Evolutionary conservation across 1,140 invertebrate species (phyloP), one percentile per base, ranked within the genome.

Genomic region (Halesus radiatus): DNA sequence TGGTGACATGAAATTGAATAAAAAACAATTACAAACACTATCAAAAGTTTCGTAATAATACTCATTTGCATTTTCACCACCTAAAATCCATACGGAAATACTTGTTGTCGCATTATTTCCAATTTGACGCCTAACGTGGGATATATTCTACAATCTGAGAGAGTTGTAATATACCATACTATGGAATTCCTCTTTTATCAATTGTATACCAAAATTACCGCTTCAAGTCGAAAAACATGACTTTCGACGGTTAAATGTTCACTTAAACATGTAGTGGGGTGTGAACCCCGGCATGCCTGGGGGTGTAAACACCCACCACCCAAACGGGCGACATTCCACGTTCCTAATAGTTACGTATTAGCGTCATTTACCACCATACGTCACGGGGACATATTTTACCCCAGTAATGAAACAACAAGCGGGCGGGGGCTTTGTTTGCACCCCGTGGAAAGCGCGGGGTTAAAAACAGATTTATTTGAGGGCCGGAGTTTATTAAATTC

Each of bases 291-390:
- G n/a, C 29, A 7, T 45, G 20, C 18, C 45, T 20, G 45, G 68
- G 37, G 70, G 70, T 53, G 70, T 16, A 20, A 13, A 23, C 32
- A 32, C 29, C 26, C 32, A 50, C 37, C 72, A 53, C 37, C 26
- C 37, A 45, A 45, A 45, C 7, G 10, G 10, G 37, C 37, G 37
- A 32, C 52, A 75, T 75, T 75, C 72, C 54, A 22, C 22, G 54
- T 26, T 66, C 76, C 75, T 81, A 81, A 81, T 81, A 81, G 80
- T 78, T 81, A 78, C 80, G 75, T 81, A 81, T 81, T 81, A 78
- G 80, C 74, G 64, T 70, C 79, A 76, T 76, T 80, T 80, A 76
- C 79, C 74, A 70, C 18, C 66, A 64, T 72, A 66, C 66, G 66
- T 72, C 75, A 72, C 53, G 52, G 50, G 22, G 75, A 68, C 75